A percentile compares a stretch with the other conserved stretches of the same genome.
Evolutionary conservation across 2,113 vertebrate genomes (phyloP).

Genomic region (Polyodon spathula): DNA sequence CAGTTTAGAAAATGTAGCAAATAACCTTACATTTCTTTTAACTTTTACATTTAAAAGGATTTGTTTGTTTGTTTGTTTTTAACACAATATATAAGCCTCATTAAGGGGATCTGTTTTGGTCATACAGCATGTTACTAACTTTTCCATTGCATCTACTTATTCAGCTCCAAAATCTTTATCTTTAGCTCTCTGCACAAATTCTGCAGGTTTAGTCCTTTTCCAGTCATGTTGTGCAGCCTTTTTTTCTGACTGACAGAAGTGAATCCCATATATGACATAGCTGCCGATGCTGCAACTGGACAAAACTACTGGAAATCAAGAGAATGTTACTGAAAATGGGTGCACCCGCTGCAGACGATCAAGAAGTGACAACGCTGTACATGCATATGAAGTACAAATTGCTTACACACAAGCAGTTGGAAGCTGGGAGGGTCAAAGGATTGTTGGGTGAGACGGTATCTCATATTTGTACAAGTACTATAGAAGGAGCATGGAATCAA

Average conservation of each 20-base stretch:
- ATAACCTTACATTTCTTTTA: too few relatives aligned
- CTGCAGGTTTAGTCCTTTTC: slow-evolving; percentile 7
- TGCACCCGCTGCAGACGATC: not conserved
- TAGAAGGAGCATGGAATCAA: too few relatives aligned
- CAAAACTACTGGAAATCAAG: slow-evolving; percentile 5
- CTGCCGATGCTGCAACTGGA: slow-evolving; percentile 8
- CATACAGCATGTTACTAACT: too few relatives aligned
- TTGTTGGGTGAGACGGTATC: too few relatives aligned
- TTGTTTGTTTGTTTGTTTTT: too few relatives aligned
- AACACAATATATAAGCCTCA: too few relatives aligned
- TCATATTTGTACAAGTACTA: too few relatives aligned
- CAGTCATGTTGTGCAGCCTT: not conserved
- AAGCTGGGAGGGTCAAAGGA: too few relatives aligned
- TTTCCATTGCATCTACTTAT: not conserved
- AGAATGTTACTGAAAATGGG: slow-evolving; percentile 10
- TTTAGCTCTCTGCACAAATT: slow-evolving; percentile 6
- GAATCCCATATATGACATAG: not conserved
- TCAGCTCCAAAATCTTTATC: not conserved
- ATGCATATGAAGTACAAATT: not conserved
- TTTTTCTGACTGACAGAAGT: slow-evolving; percentile 3
- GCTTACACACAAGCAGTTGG: not conserved
- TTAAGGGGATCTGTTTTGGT: too few relatives aligned
- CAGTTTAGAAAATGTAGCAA: too few relatives aligned
- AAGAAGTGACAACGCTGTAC: not conserved
- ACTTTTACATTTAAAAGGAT: too few relatives aligned